Base-by-base conservation (phyloP, 2,113 vertebrate species). In the Osmerus eperlanus region DNA sequence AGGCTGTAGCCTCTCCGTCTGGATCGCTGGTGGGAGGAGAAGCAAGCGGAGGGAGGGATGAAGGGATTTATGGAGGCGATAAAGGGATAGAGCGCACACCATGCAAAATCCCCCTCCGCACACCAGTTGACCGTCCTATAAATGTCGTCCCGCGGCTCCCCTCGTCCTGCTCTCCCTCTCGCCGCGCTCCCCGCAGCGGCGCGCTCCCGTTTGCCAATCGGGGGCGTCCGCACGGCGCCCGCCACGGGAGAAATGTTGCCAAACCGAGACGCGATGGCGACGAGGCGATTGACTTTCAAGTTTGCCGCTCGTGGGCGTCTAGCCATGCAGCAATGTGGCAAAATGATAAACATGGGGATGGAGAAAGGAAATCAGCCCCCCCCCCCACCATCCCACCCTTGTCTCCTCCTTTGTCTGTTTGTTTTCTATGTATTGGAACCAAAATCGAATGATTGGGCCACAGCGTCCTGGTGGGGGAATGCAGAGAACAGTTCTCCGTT, bases 341-440 rank as follows among this genome's bases (percentile, higher is more conserved):
- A 75, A 79, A 81, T 69, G 78, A 81, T 83, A 86, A 87, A 85
- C 75, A 71, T 85, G 70, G 54, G 62, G 74, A 36, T 32, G 60
- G 64, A 63, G 51, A 82, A 84, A 75, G 79, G 79, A 79, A 72
- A 80, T 73, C 77, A 81, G 63, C 1, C 63, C 32, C 36, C 29
- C 63, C 32, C 3, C 54, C 29, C 60, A 36, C 29, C 68, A 71
- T 32, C 65, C 69, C 78, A 23, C 66, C 54, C 69, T 70, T 59
- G 23, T 60, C 32, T 67, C 73, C 80, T 82, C 68, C 64, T 60
- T 65, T 76, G 70, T 55, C 54, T 80, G 66, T 80, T 51, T 68
- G 68, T 70, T 41, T 79, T 23, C 51, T 75, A 71, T 58, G 81
- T 63, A 70, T 74, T 69, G 72, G 53, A 64, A 68, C 61, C 32